Base-by-base conservation (phyloP, 2,113 vertebrate species). In the Puffinus mauretanicus region DNA sequence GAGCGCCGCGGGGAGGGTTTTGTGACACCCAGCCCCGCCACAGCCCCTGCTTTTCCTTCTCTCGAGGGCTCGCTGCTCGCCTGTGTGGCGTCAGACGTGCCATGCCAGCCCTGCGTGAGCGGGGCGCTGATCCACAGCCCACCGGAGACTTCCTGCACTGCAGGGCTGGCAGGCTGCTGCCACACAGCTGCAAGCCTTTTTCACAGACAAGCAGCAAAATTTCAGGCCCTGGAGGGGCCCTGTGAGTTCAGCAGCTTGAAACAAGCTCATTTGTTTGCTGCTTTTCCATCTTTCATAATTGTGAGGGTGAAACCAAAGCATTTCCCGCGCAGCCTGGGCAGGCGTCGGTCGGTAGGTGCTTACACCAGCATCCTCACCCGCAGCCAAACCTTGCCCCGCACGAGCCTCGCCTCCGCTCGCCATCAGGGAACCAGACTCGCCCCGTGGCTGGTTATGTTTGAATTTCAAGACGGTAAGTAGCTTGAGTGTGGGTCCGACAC, bases 171-270 rank as follows among this genome's bases (percentile, higher is more conserved):
- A 98, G 98, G 98, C 98, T 98, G 98, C 98, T 98, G 97, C 98
- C 98, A 98, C 98, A 98, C 98, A 98, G 98, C 99, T 99, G 98
- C 95, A 94, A 98, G 98, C 98, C 98, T 98, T 98, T 97, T 98
- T 99, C 98, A 98, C 98, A 99, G 98, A 97, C 98, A 98, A 97
- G 98, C 98, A 98, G 98, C 97, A 97, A 96, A 97, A 95, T 97
- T 96, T 97, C 97, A 97, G 97, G 92, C 97, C 97, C 97, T 95
- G 97, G 97, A 97, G 97, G 80, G 96, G 89, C 96, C 93, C 96
- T 97, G 93, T 92, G 95, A 97, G 96, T 97, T 97, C 96, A 96
- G 97, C 96, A 96, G 97, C 96, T 98, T 96, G 93, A 97, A 97
- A 94, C 94, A 65, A 97, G 90, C 96, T 97, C 94, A 72, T 97